Percentiles rank a stretch among this genome's conserved stretches.
These are phyloP conservation scores for Xyrauchen texanus DNA, from an alignment of 2,113 vertebrate genomes.

Conservation along the genomic window DNA sequence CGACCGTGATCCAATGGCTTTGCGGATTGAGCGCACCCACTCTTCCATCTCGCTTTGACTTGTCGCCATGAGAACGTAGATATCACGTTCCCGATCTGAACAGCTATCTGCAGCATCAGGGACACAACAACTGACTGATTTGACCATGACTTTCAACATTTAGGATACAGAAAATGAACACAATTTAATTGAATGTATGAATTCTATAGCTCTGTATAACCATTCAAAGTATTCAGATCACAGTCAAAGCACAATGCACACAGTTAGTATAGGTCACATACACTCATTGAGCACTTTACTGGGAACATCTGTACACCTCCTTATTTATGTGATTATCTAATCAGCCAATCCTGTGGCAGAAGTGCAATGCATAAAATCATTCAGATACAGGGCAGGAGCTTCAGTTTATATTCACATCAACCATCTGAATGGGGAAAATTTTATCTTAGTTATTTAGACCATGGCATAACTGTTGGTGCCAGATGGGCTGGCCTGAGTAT, in stretches of 20 bases:
- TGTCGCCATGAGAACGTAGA: conserved; percentile 86
- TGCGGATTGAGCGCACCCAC: conserved; percentile 87
- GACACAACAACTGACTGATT: not conserved
- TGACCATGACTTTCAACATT: not conserved
- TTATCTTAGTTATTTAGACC: too few species aligned
- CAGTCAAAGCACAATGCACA: not conserved
- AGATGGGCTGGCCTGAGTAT: too few species aligned
- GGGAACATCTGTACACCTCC: too few species aligned
- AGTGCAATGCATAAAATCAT: too few species aligned
- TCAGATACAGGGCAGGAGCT: too few species aligned
- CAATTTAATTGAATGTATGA: not conserved
- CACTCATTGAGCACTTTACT: too few species aligned
- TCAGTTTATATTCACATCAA: too few species aligned
- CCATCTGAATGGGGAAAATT: too few species aligned
- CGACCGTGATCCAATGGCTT: conserved; percentile 75
- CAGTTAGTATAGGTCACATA: not conserved
- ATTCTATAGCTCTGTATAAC: not conserved
- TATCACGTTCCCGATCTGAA: conserved; percentile 79
- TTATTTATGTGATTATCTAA: too few species aligned
- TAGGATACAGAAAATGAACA: too few species aligned
- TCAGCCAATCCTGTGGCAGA: too few species aligned
- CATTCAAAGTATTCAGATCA: not conserved
- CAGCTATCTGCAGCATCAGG: not conserved
- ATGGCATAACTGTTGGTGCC: too few species aligned
- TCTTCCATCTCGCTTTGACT: conserved; percentile 93